Evolutionary conservation across 2,113 vertebrate species (phyloP).

Genomic region (Sylvilagus bachmani): DNA sequence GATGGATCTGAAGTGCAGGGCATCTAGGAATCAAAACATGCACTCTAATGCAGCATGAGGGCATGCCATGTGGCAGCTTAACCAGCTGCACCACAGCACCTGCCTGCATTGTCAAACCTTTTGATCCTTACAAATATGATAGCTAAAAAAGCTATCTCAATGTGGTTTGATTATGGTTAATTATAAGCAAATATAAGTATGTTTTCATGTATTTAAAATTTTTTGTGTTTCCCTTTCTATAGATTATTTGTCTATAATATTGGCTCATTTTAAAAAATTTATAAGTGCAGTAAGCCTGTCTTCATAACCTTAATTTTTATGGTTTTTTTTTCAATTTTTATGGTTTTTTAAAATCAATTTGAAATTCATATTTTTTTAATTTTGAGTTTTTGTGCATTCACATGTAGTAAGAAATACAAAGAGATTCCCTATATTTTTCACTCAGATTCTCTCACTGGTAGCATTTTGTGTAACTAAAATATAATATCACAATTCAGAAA

Average conservation of each 20-base stretch:
- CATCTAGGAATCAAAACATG: too few relatives aligned
- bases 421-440: background rate
- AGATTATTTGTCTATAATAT: conserved; percentile 21
- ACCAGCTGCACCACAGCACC: too few relatives aligned
- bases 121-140: conserved; percentile 1
- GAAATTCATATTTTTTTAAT: background rate
- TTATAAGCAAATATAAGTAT: background rate
- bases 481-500: background rate
- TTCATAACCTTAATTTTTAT: background rate
- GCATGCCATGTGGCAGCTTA: too few relatives aligned
- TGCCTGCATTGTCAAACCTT: background rate
- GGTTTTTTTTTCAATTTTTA: background rate
- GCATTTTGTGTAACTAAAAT: background rate
- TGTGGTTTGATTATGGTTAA: conserved; percentile 23
- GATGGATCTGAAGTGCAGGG: too few relatives aligned
- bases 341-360: background rate
- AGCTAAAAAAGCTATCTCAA: background rate
- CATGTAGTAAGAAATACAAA: background rate
- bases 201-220: background rate
- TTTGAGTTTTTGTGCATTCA: background rate
- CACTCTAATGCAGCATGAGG: too few relatives aligned
- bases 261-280: background rate
- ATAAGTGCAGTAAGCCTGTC: background rate
- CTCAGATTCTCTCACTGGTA: background rate
- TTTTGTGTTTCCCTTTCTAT: background rate